Percentiles rank a stretch among this genome's conserved stretches.
Evolutionary conservation across 2,113 vertebrate genomes (phyloP).

Genomic region (Gallinago undulata): DNA sequence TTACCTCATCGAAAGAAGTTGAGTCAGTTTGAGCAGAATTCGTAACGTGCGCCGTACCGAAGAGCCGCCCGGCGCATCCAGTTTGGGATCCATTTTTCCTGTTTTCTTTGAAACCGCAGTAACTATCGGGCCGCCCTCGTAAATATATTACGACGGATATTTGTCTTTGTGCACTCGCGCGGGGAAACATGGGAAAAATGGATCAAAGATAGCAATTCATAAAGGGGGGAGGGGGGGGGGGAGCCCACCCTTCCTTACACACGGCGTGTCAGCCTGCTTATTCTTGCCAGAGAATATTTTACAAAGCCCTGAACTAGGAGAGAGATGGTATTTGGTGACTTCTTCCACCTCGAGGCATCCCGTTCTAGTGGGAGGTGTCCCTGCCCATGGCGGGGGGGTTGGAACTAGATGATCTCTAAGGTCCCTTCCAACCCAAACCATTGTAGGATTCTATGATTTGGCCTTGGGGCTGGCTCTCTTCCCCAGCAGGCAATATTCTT

Average conservation of each 20-base stretch:
- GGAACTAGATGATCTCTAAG: no score
- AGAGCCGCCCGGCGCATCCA: not conserved
- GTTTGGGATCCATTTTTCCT: conserved; percentile 21
- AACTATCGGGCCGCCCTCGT: conserved; percentile 28
- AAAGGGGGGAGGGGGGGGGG: not conserved
- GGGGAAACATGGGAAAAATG: conserved; percentile 26
- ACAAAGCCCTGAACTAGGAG: not conserved
- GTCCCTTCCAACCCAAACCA: no score
- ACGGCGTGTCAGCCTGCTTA: fast-evolving
- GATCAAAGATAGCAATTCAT: conserved; percentile 28
- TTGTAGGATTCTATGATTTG: not conserved
- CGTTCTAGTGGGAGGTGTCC: no score
- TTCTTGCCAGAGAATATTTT: not conserved
- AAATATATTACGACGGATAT: conserved; percentile 48
- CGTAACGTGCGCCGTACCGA: not conserved
- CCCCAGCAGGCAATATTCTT: not conserved
- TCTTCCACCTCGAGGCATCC: not conserved
- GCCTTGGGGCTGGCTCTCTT: not conserved
- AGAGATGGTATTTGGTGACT: not conserved
- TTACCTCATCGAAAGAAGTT: conserved; percentile 66
- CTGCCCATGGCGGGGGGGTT: no score
- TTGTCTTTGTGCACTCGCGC: conserved; percentile 31
- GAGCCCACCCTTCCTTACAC: fast-evolving
- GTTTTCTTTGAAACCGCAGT: conserved; percentile 47
- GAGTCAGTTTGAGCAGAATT: conserved; percentile 58